Conservation (phyloP, 2,888 invertebrate genomes). For the Bedellia somnulentella region DNA sequence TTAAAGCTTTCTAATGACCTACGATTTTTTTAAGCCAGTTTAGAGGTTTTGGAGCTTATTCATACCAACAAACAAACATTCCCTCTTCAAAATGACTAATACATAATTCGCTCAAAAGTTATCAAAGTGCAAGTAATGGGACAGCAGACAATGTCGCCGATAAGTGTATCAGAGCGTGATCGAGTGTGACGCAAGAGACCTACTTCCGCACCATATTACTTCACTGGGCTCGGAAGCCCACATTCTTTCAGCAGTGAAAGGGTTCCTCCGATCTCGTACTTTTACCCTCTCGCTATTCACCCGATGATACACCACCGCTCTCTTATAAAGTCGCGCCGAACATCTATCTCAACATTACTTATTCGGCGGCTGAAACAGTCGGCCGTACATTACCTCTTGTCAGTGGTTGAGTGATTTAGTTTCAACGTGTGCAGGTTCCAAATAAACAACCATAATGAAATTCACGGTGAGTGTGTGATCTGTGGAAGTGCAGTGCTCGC, state of each 20-base stretch:
- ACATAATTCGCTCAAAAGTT: too few species aligned
- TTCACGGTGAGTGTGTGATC: slow-evolving; percentile 52
- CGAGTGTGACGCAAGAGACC: slow-evolving; percentile 38
- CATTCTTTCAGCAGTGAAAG: slow-evolving; percentile 60
- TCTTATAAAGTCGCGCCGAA: slow-evolving; percentile 60
- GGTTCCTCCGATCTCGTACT: slow-evolving; percentile 51
- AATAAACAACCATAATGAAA: slow-evolving; percentile 52
- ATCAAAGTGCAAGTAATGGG: too few species aligned
- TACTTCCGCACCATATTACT: slow-evolving; percentile 44
- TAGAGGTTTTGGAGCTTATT: too few species aligned
- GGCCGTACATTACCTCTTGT: slow-evolving; percentile 36
- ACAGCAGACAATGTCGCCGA: slow-evolving; percentile 20
- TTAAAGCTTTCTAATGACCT: too few species aligned
- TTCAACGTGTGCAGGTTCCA: slow-evolving; percentile 32
- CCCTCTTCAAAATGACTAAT: too few species aligned
- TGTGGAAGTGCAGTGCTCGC: slow-evolving; percentile 4
- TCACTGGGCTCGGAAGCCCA: slow-evolving; percentile 48
- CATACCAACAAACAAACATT: too few species aligned
- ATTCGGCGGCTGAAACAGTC: slow-evolving; percentile 51
- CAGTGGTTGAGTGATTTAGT: slow-evolving; percentile 44
- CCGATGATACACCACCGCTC: slow-evolving; percentile 23
- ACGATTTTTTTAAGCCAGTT: too few species aligned
- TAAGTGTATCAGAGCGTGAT: slow-evolving; percentile 30
- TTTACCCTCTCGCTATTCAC: slow-evolving; percentile 35
- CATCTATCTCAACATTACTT: slow-evolving; percentile 50